phyloP scores from a whole-genome alignment of 1,140 invertebrate species.

The Rhopalosiphum maidis region DNA sequence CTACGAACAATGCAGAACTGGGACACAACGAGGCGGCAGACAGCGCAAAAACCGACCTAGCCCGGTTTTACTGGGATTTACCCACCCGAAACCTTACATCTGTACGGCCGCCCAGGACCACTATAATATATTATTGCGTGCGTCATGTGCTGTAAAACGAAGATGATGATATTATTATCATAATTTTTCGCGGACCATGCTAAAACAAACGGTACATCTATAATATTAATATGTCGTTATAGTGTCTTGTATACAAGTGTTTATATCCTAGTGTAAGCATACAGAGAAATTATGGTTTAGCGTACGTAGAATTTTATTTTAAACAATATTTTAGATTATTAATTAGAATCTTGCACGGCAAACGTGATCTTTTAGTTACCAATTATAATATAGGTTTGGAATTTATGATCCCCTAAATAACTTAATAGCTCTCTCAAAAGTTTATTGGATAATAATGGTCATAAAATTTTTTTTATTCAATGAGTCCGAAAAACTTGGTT shows the following conservation, averaged over 20 bases:
- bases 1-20: neutral
- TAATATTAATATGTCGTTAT: neutral
- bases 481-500: neutral
- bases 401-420: too few species aligned
- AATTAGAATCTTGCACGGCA: neutral
- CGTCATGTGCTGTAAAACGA: neutral
- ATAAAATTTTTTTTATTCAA: neutral
- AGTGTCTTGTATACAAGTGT: neutral
- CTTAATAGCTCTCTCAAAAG: too few species aligned
- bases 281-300: neutral
- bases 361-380: too few species aligned
- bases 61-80: neutral
- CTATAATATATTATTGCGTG: constrained; percentile 2
- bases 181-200: neutral
- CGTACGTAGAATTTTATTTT: neutral
- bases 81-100: neutral
- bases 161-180: neutral
- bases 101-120: neutral
- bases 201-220: neutral
- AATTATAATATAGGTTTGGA: too few species aligned
- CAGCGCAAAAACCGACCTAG: neutral
- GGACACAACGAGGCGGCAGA: neutral
- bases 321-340: neutral
- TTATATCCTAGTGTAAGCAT: neutral
- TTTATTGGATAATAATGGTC: neutral